Evolutionary conservation across 2,797 vertebrate genomes (phyloP).

Genomic region (Dicrostonyx torquatus): DNA sequence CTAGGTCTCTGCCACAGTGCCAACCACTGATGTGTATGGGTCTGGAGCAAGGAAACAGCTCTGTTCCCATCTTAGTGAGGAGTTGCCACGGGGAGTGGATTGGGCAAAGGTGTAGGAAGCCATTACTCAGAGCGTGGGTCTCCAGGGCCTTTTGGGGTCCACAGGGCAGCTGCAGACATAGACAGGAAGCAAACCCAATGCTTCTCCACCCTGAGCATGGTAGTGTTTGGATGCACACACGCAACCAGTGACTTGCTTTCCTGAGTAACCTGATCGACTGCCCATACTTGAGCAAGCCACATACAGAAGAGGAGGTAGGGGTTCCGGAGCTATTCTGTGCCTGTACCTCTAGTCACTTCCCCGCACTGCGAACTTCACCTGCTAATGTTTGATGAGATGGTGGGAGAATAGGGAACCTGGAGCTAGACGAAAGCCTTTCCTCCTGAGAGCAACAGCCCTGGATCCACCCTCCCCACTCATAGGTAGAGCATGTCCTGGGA

Average conservation of each 20-base stretch:
- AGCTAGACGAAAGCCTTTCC: not conserved
- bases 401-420: too few species aligned
- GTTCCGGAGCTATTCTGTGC: rapidly evolving
- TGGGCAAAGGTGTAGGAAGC: not conserved
- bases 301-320: not conserved
- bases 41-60: not conserved
- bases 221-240: rapidly evolving
- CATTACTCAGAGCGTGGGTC: not conserved
- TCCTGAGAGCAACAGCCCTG: not conserved
- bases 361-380: not conserved
- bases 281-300: not conserved
- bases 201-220: rapidly evolving
- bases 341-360: not conserved
- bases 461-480: not conserved
- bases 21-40: too few species aligned
- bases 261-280: not conserved
- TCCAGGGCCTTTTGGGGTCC: not conserved
- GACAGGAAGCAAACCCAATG: not conserved
- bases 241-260: not conserved
- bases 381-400: not conserved
- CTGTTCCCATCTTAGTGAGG: not conserved
- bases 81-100: not conserved
- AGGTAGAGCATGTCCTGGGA: not conserved
- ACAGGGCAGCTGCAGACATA: not conserved
- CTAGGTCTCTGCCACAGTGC: not conserved